phyloP scores from a whole-genome alignment of 2,797 vertebrate genomes.

The Myiotriccus ornatus region DNA sequence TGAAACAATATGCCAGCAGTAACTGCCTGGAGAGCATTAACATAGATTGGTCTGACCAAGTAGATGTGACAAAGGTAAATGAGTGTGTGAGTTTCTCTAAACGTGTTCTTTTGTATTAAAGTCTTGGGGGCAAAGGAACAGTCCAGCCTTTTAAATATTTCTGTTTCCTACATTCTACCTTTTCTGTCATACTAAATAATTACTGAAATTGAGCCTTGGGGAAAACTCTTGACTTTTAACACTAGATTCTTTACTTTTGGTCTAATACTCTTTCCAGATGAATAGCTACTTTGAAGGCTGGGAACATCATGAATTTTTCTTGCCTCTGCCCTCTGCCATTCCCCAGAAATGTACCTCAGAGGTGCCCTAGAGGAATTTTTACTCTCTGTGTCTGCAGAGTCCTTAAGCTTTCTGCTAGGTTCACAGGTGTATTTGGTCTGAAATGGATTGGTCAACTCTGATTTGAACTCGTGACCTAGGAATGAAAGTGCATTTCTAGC shows the following conservation, averaged over 20 bases:
- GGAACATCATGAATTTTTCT: not conserved
- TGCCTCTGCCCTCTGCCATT: not conserved
- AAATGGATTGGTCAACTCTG: not conserved
- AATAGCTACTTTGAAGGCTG: not conserved
- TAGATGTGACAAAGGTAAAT: conserved; percentile 87
- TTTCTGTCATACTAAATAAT: not conserved
- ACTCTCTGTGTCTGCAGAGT: not conserved
- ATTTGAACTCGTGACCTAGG: not conserved
- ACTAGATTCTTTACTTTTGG: not conserved
- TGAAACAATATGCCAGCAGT: conserved; percentile 77
- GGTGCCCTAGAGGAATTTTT: not conserved
- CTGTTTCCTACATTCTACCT: not conserved
- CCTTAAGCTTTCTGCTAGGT: not conserved
- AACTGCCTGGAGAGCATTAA: conserved; percentile 80
- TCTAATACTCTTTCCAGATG: not conserved
- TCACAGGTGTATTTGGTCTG: not conserved
- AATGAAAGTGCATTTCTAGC: not conserved
- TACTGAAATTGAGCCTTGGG: not conserved
- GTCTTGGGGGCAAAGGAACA: not conserved
- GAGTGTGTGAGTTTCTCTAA: not conserved
- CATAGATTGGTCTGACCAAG: conserved; percentile 92
- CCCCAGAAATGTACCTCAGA: not conserved
- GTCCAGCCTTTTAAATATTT: not conserved
- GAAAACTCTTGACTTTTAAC: not conserved
- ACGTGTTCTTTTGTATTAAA: not conserved